A percentile compares a stretch with the other conserved stretches of the same genome.
Conservation (phyloP, 2,797 vertebrate species). For the Syncerus caffer region DNA sequence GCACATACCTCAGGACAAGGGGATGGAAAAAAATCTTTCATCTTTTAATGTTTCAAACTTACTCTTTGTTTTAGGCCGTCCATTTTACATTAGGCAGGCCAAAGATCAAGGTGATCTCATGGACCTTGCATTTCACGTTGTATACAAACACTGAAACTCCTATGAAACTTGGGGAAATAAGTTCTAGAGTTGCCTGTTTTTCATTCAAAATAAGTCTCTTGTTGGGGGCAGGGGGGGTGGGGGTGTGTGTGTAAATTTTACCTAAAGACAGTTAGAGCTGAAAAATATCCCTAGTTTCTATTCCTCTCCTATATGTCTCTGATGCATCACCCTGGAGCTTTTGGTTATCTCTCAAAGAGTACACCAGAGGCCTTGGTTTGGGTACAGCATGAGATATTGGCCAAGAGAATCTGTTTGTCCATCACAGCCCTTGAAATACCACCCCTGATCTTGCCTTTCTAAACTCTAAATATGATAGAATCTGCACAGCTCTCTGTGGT, state of each 20-base stretch:
- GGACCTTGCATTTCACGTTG: background rate
- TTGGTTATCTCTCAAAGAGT: constrained; percentile 8
- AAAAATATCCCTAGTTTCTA: constrained; percentile 21
- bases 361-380: background rate
- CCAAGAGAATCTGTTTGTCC: constrained; percentile 41
- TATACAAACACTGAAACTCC: constrained; percentile 4
- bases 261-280: background rate
- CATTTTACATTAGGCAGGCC: background rate
- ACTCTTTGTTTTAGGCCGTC: background rate
- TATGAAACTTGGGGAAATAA: background rate
- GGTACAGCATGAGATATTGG: background rate
- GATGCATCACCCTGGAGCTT: background rate
- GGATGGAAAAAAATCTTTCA: constrained; percentile 5
- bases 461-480: background rate
- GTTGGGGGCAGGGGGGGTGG: background rate
- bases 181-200: constrained; percentile 44
- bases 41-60: constrained; percentile 9
- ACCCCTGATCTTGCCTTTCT: constrained; percentile 3
- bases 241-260: background rate
- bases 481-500: background rate
- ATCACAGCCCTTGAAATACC: background rate
- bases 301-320: background rate
- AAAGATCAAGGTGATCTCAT: background rate
- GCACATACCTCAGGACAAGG: background rate
- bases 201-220: constrained; percentile 15